Evolutionary conservation across 2,113 vertebrate species (phyloP).

Genomic region (Pontoporia blainvillei): DNA sequence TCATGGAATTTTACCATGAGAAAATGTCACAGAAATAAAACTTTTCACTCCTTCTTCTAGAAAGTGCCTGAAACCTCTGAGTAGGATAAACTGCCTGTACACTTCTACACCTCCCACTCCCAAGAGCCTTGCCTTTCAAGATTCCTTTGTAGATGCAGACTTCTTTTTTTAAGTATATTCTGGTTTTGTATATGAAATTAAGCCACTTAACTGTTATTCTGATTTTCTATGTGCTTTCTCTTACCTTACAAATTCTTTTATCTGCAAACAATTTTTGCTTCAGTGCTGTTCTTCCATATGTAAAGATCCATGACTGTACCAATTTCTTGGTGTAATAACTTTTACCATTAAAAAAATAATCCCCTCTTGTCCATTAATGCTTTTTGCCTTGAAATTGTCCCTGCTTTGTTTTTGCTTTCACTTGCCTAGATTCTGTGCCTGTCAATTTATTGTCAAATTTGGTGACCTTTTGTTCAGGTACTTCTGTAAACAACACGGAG

Average conservation of each 20-base stretch:
- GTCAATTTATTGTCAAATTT: background rate
- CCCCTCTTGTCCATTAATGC: background rate
- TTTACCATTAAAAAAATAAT: background rate
- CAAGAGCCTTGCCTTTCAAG: background rate
- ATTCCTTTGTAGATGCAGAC: background rate
- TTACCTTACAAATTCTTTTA: background rate
- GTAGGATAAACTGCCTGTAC: background rate
- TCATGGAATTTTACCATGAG: slow-evolving; percentile 41
- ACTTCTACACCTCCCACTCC: background rate
- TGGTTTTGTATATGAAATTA: background rate
- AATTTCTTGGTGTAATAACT: background rate
- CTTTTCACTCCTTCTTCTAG: background rate
- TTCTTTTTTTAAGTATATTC: background rate
- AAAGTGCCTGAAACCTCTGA: background rate
- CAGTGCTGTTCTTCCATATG: background rate
- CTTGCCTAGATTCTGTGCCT: background rate
- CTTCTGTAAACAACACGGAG: background rate
- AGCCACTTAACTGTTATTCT: background rate
- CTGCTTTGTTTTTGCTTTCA: background rate
- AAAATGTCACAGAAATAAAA: slow-evolving; percentile 53
- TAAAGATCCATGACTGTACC: background rate
- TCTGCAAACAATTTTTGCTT: background rate
- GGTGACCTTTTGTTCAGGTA: background rate
- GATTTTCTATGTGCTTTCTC: background rate
- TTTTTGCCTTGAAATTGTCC: background rate